A percentile compares a stretch with the other conserved stretches of the same genome.
phyloP scores from a whole-genome alignment of 2,797 vertebrate species.

The Tragopan temminckii region DNA sequence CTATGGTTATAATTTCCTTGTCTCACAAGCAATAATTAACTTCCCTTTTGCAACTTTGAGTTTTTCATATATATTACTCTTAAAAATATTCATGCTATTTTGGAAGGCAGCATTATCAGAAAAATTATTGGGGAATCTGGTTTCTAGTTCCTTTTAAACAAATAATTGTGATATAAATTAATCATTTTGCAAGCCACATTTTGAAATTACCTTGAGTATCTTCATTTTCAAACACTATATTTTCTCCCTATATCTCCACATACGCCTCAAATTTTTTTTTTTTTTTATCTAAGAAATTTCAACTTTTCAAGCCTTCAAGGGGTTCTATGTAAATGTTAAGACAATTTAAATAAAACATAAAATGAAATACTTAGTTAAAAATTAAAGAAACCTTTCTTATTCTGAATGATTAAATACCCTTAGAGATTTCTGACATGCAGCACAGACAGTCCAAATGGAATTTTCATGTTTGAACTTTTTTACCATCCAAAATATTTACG shows the following conservation, averaged over 20 bases:
- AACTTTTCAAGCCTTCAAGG: constrained; percentile 59
- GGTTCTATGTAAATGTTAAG: constrained; percentile 73
- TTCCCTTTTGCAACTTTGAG: neutral
- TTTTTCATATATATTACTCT: neutral
- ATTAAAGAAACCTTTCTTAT: constrained; percentile 77
- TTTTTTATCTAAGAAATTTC: constrained; percentile 43
- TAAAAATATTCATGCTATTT: constrained; percentile 36
- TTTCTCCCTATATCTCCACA: neutral
- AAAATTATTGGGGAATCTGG: neutral
- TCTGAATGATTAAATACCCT: constrained; percentile 74
- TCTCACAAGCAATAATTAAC: constrained; percentile 3
- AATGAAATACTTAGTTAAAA: constrained; percentile 80
- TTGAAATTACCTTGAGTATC: constrained; percentile 17
- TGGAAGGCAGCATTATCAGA: neutral
- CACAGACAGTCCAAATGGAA: constrained; percentile 69
- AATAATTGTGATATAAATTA: neutral
- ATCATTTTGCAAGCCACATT: constrained; percentile 36
- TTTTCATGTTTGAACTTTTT: constrained; percentile 71
- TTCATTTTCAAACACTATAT: neutral
- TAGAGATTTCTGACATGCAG: constrained; percentile 59
- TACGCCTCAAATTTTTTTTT: constrained; percentile 40
- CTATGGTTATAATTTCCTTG: neutral
- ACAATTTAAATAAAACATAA: constrained; percentile 84
- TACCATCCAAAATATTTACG: constrained; percentile 50
- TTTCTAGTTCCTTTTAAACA: constrained; percentile 24